Evolutionary conservation across 2,113 vertebrate species (phyloP).

Genomic region (Pantherophis guttatus): DNA sequence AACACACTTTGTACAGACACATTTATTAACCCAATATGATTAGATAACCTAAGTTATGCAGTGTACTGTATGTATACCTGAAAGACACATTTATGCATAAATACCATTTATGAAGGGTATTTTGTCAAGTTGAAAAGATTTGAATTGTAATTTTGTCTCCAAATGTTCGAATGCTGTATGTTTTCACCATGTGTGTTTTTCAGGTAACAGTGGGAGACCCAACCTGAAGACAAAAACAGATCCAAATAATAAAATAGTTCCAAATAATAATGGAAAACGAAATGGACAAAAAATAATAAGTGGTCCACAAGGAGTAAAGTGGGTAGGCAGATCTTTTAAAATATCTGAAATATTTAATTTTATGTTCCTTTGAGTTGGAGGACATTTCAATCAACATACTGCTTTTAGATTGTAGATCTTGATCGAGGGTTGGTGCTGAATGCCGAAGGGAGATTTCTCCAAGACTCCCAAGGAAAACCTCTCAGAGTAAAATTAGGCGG

Average conservation of each 20-base stretch:
- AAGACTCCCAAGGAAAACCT: conserved; percentile 90
- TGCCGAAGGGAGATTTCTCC: conserved; percentile 86
- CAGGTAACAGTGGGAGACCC: conserved; percentile 85
- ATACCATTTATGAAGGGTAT: background rate
- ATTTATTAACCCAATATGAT: background rate
- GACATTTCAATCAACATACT: conserved; percentile 27
- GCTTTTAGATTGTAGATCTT: conserved; percentile 87
- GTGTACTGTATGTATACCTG: background rate
- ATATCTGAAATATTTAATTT: conserved; percentile 40
- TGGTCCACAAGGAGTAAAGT: conserved; percentile 93
- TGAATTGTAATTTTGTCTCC: background rate
- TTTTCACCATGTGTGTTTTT: conserved; percentile 38
- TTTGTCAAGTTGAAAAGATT: background rate
- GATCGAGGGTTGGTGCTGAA: conserved; percentile 90
- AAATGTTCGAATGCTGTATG: conserved; percentile 4
- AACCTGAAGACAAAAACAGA: conserved; percentile 74
- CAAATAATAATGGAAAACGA: conserved; percentile 75
- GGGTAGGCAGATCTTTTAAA: conserved; percentile 81
- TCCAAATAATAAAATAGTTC: conserved; percentile 72
- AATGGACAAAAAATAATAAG: conserved; percentile 85
- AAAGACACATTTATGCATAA: background rate
- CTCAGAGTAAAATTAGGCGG: conserved; percentile 90
- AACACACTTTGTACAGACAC: background rate
- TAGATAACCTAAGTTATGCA: background rate
- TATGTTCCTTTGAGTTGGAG: conserved; percentile 8